Conservation (phyloP, 2,888 invertebrate species). For the Apantesis nais region DNA sequence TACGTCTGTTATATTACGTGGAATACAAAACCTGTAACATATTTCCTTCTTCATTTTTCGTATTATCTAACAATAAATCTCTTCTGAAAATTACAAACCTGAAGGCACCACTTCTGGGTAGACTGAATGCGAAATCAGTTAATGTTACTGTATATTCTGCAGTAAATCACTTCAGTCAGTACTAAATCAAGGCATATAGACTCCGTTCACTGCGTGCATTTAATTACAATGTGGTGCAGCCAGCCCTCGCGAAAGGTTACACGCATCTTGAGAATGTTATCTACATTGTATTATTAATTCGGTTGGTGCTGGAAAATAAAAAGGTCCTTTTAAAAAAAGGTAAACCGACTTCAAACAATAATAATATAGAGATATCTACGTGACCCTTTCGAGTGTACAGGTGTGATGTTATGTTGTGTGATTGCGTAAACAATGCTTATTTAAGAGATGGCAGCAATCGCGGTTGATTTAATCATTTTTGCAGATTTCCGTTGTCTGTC, state of each 20-base stretch:
- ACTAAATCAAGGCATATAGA: conserved; percentile 17
- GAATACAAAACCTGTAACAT: background rate
- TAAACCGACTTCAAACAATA: too few relatives aligned
- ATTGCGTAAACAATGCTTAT: too few relatives aligned
- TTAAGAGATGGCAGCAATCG: too few relatives aligned
- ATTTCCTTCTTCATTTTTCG: background rate
- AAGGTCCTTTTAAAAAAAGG: too few relatives aligned
- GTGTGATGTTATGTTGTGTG: too few relatives aligned
- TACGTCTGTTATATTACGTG: background rate
- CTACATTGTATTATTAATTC: background rate
- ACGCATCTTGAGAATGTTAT: background rate
- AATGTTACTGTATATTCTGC: background rate
- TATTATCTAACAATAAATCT: background rate
- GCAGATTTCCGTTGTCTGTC: too few relatives aligned
- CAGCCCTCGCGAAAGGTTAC: background rate
- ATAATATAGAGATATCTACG: too few relatives aligned
- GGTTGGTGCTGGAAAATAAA: background rate
- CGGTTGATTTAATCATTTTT: too few relatives aligned
- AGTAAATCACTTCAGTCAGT: background rate
- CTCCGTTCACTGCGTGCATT: conserved; percentile 14
- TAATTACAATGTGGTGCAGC: conserved; percentile 14
- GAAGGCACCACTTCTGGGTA: background rate
- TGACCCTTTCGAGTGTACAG: too few relatives aligned
- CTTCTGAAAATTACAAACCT: background rate
- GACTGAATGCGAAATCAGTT: background rate